Base-by-base conservation (phyloP, 2,113 vertebrate genomes). In the Clarias gariepinus region DNA sequence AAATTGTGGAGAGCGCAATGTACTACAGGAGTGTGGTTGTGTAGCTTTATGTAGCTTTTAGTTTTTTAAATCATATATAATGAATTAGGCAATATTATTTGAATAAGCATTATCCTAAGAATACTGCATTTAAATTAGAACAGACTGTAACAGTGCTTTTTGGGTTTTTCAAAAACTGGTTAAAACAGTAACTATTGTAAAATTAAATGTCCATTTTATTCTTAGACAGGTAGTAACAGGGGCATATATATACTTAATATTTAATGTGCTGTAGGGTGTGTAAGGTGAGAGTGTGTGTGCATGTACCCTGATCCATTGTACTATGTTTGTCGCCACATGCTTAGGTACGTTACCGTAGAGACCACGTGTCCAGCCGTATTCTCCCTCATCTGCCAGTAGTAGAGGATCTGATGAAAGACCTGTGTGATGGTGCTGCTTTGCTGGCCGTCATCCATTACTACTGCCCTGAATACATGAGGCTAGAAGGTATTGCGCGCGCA, bases 341-440 rank as follows among this genome's bases (percentile, higher is more conserved):
- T 66, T 74, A 99, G 98, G 97, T 98, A 57, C 98, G 97, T 74
- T 99, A 99, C 86, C 96, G 97, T 57, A 95, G 97, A 90, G 98
- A 99, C 88, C 97, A 98, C 84, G 95, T 96, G 55, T 96, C 97
- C 0, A 92, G 96, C 30, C 94, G 96, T 85, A 95, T 96, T 30
- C 89, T 96, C 0, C 98, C 97, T 33, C 96, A 95, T 90, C 98
- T 99, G 84, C 96, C 97, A 21, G 33, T 97, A 91, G 87, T 99
- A 92, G 97, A 98, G 76, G 96, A 98, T 85, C 86, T 99, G 92
- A 93, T 98, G 96, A 96, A 97, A 89, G 97, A 98, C 19, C 92
- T 97, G 57, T 96, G 96, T 0, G 96, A 97, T 15, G 97, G 97
- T 19, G 94, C 95, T 6, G 97, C 97, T 61, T 96, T 99, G 89